Base-by-base conservation (phyloP, 1,140 invertebrate species). In the Ditylenchus dipsaci region DNA sequence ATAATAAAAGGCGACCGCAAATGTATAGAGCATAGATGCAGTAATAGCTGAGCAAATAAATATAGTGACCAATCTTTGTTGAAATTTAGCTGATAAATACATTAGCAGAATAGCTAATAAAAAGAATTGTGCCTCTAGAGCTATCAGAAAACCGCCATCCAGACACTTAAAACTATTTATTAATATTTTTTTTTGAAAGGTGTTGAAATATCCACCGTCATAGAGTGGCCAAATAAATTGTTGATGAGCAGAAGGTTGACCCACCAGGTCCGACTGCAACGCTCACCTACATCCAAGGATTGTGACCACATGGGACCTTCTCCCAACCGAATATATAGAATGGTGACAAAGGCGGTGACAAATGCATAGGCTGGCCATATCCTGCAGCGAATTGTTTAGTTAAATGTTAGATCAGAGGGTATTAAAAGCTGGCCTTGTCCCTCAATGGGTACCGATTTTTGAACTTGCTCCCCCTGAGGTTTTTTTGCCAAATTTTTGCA, bases 221-320 rank as follows among this genome's bases (percentile, higher is more conserved):
- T 30, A 11, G 76, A 65, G 42, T 30, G 30, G 27, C 70, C 75
- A 19, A 76, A 65, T 17, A 76, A 43, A 65, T 76, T 76, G 43
- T 76, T 75, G 33, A 76, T 42, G 27, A 76, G 53, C 33, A 74
- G 45, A 9, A 76, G 45, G 65, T 76, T 78, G 26, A 33, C 61
- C 30, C 62, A 63, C 69, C 68, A 76, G 30, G 30, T 74, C 1
- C 59, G 57, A 21, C 17, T 38, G 65, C 74, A 76, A 33, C 74
- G 57, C 11, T 66, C 19, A 8, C 75, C 23, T 3, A 76, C 27
- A 53, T 77, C 74, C n/a, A 53, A 8, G 3, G 47, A 74, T 21
- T 75, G 71, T 29, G 74, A 76, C 74, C 74, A 76, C 74, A 76
- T 76, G n/a, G 74, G 74, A 1, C 74, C 74, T 29, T 67, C 68